A percentile compares a stretch with the other conserved stretches of the same genome.
Conservation (phyloP, 2,113 vertebrate genomes). For the Drymodes brunneopygia region DNA sequence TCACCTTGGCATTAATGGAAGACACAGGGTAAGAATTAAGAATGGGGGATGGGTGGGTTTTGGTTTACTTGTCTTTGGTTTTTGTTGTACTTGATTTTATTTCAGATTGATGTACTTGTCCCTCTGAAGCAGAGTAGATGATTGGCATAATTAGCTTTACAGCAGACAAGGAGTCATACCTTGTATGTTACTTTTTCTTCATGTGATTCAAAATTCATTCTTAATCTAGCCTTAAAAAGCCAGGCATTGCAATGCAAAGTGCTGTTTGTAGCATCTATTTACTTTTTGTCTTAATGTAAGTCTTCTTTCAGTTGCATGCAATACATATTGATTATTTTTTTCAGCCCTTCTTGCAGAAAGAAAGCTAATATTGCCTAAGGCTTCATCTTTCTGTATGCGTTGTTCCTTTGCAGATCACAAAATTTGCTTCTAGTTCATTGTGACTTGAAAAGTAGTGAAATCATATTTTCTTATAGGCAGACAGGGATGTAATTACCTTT, state of each 20-base stretch:
- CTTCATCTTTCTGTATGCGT: not conserved
- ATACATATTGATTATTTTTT: not conserved
- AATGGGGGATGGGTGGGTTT: not conserved
- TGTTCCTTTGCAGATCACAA: not conserved
- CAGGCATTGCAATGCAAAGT: not conserved
- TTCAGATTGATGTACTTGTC: not conserved
- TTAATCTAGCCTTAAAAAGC: not conserved
- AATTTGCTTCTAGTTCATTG: not conserved
- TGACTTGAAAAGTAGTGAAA: not conserved
- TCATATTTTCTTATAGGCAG: not conserved
- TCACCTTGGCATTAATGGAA: conserved; percentile 97
- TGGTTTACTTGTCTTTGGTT: not conserved
- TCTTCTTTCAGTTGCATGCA: not conserved
- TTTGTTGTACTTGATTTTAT: not conserved
- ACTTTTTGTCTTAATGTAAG: not conserved
- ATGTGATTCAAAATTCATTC: not conserved
- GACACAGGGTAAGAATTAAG: conserved; percentile 85
- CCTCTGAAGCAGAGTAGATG: not conserved
- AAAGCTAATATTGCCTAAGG: not conserved
- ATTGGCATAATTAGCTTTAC: not conserved
- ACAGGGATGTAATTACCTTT: not conserved
- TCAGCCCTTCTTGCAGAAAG: not conserved
- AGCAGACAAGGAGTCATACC: not conserved
- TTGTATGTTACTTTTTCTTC: not conserved
- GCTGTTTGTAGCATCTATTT: not conserved